Base-by-base conservation (phyloP, 53 echinoderm and acorn worm species). In the Echinarachnius parma region DNA sequence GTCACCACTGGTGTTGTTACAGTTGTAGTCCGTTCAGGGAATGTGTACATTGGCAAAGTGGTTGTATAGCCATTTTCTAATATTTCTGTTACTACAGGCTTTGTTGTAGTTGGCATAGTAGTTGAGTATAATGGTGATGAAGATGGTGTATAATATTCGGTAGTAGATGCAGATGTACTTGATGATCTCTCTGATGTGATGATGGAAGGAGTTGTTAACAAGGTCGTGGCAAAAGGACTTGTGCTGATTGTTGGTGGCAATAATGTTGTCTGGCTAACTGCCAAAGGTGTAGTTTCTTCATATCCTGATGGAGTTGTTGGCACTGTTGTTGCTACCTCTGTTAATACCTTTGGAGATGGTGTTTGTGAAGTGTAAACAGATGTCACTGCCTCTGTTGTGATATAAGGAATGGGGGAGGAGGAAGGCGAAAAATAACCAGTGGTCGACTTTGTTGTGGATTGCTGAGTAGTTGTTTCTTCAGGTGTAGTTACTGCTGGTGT, bases 401-500 rank as follows among this genome's bases (percentile, higher is more conserved):
- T 71, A 10, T 29, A 45, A 55, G 29, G 24, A 28, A 26, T 7
- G 19, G 72, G 44, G 22, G 70, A 46, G 0, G n/a, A 23, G 2
- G 24, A 13, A 0, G 49, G 4, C 1, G 70, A 32, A 18, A 53
- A 14, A 3, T 50, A 28, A 5, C 7, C 8, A 19, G 71, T 70
- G 16, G 53, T 62, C 14, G 64, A 21, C 3, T 47, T 69, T 50
- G 49, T 22, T 1, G 42, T 39, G 13, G 42, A 9, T 13, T 9
- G 42, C 13, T 39, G 7, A 39, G 42, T 7, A 9, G 42, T 39
- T 39, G 42, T 39, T 20, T 14, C 57, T 35, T 14, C 67, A 9
- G 48, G 67, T 21, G 67, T 47, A 11, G 67, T 66, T 20, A 66
- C 67, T 18, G 27, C 46, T 23, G 47, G 22, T 0, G 68, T 67